A percentile compares a stretch with the other conserved stretches of the same genome.
Conservation (phyloP, 2,113 vertebrate genomes). For the Balaenoptera acutorostrata region DNA sequence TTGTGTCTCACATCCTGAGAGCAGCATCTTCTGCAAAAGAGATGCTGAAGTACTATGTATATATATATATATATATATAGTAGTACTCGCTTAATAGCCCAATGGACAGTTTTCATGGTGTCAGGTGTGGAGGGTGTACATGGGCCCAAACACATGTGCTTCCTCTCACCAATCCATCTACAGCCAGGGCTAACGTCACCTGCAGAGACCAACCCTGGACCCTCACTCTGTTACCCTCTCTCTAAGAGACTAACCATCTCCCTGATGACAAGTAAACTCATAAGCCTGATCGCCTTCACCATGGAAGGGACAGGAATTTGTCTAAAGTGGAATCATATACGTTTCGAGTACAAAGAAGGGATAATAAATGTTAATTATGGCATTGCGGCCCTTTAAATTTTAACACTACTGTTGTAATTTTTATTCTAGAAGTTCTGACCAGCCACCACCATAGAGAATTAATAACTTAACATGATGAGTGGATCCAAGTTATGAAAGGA, state of each 20-base stretch:
- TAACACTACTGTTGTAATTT: neutral
- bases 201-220: neutral
- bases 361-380: neutral
- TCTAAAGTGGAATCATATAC: neutral
- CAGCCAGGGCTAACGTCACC: neutral
- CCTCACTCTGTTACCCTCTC: neutral
- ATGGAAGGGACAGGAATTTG: neutral
- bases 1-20: neutral
- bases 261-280: neutral
- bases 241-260: neutral
- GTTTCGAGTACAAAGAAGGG: neutral
- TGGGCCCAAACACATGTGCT: accelerated
- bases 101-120: neutral
- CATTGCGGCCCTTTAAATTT: neutral
- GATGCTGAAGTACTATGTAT: neutral
- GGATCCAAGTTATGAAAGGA: neutral
- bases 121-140: no score
- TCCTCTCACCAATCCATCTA: neutral
- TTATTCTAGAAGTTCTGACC: neutral
- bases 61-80: no score
- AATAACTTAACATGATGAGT: neutral
- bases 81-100: neutral
- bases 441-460: neutral
- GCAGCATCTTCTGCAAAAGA: neutral
- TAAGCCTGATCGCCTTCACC: neutral